Evolutionary conservation across 2,113 vertebrate species (phyloP).

Genomic region (Protobothrops flavoviridis): DNA sequence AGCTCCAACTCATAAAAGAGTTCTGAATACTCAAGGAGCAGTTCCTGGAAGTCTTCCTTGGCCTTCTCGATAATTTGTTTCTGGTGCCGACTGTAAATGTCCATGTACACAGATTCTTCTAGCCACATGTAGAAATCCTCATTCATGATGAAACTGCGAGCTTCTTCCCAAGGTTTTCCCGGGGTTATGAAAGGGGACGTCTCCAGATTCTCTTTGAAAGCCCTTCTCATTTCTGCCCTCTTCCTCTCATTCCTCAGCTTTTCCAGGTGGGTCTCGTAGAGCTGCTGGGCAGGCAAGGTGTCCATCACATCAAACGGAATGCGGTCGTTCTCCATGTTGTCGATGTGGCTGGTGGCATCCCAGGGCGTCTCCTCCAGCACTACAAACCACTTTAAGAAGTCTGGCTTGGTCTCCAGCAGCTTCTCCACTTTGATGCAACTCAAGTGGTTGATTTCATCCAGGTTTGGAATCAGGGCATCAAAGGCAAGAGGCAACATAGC

Average conservation of each 20-base stretch:
- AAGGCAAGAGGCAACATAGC: constrained; percentile 83
- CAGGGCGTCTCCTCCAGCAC: constrained; percentile 93
- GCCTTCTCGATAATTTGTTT: constrained; percentile 93
- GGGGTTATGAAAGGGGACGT: constrained; percentile 90
- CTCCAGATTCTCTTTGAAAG: constrained; percentile 89
- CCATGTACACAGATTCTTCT: constrained; percentile 87
- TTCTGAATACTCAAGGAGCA: constrained; percentile 95
- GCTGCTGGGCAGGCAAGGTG: constrained; percentile 76
- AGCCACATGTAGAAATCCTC: constrained; percentile 95
- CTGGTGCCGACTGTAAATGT: constrained; percentile 93
- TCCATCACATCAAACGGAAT: constrained; percentile 94
- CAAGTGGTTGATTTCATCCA: constrained; percentile 90
- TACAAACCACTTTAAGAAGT: constrained; percentile 91
- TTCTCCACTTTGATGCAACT: constrained; percentile 85
- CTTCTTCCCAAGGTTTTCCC: constrained; percentile 96
- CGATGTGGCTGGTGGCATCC: constrained; percentile 87
- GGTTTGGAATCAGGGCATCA: constrained; percentile 79
- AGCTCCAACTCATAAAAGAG: constrained; percentile 96
- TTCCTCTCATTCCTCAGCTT: constrained; percentile 86
- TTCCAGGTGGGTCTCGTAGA: constrained; percentile 85
- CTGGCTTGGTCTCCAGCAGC: constrained; percentile 86
- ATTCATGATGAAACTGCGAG: constrained; percentile 95
- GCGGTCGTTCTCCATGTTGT: constrained; percentile 82
- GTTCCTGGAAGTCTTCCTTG: constrained; percentile 97
- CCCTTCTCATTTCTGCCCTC: constrained; percentile 83